Percentiles rank a stretch among this genome's conserved stretches.
Conservation (phyloP, 2,797 vertebrate genomes). For the Sebastes ruberrimus region DNA sequence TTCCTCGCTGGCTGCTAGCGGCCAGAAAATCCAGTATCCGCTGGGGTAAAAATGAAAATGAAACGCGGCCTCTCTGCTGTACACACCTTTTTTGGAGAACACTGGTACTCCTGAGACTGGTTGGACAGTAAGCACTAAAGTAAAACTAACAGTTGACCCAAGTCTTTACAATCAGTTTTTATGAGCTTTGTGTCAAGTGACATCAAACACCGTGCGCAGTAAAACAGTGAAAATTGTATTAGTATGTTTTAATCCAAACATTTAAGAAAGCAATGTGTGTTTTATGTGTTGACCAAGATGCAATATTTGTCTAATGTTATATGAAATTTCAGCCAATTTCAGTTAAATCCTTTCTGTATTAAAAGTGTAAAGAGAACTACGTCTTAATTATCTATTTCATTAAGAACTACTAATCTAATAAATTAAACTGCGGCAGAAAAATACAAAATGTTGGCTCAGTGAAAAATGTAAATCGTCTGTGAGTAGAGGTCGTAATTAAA, state of each 20-base stretch:
- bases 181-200: slow-evolving; percentile 10
- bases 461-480: background rate
- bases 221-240: background rate
- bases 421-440: background rate
- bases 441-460: background rate
- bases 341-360: background rate
- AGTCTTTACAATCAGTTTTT: slow-evolving; percentile 34
- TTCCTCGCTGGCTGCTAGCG: slow-evolving; percentile 35
- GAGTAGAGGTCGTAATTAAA: background rate
- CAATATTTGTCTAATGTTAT: background rate
- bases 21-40: slow-evolving; percentile 45
- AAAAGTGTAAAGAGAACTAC: background rate
- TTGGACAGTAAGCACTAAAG: slow-evolving; percentile 39
- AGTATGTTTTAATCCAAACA: background rate
- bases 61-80: slow-evolving; percentile 57
- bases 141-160: slow-evolving; percentile 36
- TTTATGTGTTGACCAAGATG: background rate
- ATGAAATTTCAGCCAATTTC: background rate
- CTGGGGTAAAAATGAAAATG: slow-evolving; percentile 74
- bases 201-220: background rate
- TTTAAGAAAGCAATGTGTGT: background rate
- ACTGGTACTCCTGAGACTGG: slow-evolving; percentile 44
- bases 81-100: slow-evolving; percentile 75
- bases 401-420: background rate
- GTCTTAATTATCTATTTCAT: background rate